Conservation (phyloP, 2,113 vertebrate species). For the Equus przewalskii region DNA sequence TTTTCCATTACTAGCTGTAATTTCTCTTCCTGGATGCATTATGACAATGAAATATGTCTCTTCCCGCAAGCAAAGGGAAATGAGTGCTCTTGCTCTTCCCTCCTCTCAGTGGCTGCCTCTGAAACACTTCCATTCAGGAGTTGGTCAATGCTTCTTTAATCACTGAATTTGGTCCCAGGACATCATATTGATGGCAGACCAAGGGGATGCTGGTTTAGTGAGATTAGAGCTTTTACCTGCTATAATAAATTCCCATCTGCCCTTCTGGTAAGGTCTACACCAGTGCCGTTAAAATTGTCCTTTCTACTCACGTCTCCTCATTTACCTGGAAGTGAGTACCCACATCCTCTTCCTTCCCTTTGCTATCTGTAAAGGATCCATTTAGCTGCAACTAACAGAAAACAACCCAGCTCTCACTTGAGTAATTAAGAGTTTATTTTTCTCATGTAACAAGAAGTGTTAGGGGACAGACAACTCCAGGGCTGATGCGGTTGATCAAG, state of each 20-base stretch:
- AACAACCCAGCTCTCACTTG: background rate
- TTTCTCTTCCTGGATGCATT: background rate
- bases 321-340: background rate
- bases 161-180: background rate
- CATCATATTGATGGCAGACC: background rate
- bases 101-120: background rate
- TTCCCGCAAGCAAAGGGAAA: background rate
- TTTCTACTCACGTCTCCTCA: background rate
- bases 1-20: background rate
- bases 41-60: background rate
- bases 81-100: background rate
- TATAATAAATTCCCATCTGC: background rate
- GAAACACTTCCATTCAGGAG: background rate
- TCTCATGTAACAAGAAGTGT: background rate
- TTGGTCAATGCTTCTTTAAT: background rate
- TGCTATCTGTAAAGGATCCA: background rate
- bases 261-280: background rate
- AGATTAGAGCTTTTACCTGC: background rate
- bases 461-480: background rate
- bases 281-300: background rate
- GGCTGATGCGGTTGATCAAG: background rate
- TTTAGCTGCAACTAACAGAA: background rate
- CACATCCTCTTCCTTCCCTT: constrained; percentile 12
- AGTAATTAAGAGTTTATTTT: constrained; percentile 50
- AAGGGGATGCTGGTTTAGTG: background rate